Percentiles rank a stretch among this genome's conserved stretches.
These are phyloP conservation scores for Actinemys pallida DNA, from an alignment of 2,113 vertebrate genomes.

Conservation along the genomic window DNA sequence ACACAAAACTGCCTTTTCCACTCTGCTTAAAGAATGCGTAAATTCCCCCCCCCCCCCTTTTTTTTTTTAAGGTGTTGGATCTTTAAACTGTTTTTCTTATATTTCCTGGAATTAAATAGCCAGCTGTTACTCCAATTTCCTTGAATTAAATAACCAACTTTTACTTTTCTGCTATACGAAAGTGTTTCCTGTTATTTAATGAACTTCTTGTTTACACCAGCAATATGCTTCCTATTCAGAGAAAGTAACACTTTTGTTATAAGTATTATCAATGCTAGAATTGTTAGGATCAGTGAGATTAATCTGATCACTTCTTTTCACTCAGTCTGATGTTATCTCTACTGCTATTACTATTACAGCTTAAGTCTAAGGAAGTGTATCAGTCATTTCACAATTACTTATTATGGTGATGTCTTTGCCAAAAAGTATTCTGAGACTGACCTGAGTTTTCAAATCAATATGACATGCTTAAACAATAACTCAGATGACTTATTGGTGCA, in stretches of 20 bases:
- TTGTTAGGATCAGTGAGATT: background rate
- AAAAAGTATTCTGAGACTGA: constrained; percentile 27
- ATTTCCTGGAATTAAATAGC: constrained; percentile 53
- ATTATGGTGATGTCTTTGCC: constrained; percentile 30
- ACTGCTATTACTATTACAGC: background rate
- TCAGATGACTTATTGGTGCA: background rate
- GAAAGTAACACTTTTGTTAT: background rate
- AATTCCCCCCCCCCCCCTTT: background rate
- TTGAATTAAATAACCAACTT: constrained; percentile 38
- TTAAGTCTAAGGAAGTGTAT: constrained; percentile 28
- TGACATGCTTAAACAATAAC: background rate
- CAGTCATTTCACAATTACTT: constrained; percentile 38
- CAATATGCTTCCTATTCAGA: constrained; percentile 3
- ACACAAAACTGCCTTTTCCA: background rate
- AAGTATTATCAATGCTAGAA: background rate
- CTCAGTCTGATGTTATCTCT: background rate
- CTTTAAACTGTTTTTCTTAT: background rate
- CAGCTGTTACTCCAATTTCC: constrained; percentile 38
- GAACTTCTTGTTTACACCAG: constrained; percentile 35
- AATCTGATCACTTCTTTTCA: background rate
- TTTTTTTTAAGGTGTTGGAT: background rate
- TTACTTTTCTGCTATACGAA: constrained; percentile 22
- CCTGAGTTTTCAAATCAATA: constrained; percentile 35
- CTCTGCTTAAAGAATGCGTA: background rate
- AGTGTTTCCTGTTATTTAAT: constrained; percentile 15